Percentiles rank a stretch among this genome's conserved stretches.
Conservation (phyloP, 1,140 invertebrate species). For the Hyphantria cunea region DNA sequence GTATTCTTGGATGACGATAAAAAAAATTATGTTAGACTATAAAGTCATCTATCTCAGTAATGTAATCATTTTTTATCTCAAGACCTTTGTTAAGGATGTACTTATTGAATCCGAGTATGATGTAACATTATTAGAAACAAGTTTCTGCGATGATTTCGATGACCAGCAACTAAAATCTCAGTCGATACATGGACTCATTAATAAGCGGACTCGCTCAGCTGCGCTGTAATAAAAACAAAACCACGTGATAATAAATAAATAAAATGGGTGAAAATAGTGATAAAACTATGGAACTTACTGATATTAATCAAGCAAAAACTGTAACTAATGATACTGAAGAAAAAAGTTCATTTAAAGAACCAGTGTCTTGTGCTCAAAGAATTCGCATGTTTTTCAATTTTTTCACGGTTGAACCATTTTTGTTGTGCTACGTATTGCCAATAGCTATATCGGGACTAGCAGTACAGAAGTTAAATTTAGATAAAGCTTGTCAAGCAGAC, state of each 20-base stretch:
- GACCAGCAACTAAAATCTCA: constrained; percentile 38
- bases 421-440: constrained; percentile 81
- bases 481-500: constrained; percentile 84
- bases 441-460: constrained; percentile 76
- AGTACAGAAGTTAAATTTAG: constrained; percentile 83
- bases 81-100: too few species aligned
- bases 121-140: constrained; percentile 40
- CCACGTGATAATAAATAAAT: constrained; percentile 10
- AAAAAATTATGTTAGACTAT: too few species aligned
- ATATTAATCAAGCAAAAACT: background rate
- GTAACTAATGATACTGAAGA: constrained; percentile 21
- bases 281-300: constrained; percentile 28
- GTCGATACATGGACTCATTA: constrained; percentile 53
- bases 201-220: constrained; percentile 37
- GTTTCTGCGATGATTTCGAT: constrained; percentile 45
- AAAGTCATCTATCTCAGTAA: too few species aligned
- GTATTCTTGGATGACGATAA: too few species aligned
- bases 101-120: too few species aligned
- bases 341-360: constrained; percentile 23
- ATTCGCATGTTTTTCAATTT: constrained; percentile 45
- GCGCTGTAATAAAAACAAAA: background rate
- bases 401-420: constrained; percentile 82
- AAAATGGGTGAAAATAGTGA: constrained; percentile 36
- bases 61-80: too few species aligned
- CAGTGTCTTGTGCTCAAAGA: constrained; percentile 20